These are phyloP conservation scores for Peromyscus eremicus DNA, from an alignment of 2,797 vertebrate species.

Conservation along the genomic window DNA sequence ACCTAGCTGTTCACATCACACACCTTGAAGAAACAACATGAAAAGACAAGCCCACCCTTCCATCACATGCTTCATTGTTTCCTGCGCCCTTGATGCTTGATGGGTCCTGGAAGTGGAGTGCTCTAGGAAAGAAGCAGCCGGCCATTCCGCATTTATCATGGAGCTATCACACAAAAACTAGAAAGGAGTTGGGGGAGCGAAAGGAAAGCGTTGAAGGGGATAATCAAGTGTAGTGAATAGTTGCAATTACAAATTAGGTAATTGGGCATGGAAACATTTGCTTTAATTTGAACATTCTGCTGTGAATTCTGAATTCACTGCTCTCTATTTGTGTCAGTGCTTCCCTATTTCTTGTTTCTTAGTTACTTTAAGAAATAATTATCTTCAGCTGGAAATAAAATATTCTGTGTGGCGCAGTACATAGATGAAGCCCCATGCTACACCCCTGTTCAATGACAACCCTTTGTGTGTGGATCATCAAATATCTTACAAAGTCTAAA, in stretches of 20 bases:
- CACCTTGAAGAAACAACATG: not conserved
- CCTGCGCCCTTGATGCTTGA: not conserved
- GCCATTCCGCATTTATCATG: not conserved
- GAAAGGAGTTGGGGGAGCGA: not conserved
- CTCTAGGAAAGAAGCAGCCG: not conserved
- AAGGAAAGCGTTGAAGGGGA: constrained; percentile 63
- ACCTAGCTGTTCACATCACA: not conserved
- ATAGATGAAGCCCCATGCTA: not conserved
- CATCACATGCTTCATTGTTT: not conserved
- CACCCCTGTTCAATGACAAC: not conserved
- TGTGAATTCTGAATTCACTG: constrained; percentile 61
- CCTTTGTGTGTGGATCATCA: constrained; percentile 35
- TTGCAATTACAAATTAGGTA: constrained; percentile 78
- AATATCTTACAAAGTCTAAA: constrained; percentile 24
- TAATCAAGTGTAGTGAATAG: constrained; percentile 74
- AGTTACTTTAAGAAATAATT: constrained; percentile 74
- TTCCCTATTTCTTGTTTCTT: constrained; percentile 49
- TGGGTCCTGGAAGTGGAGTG: not conserved
- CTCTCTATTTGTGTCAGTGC: constrained; percentile 55
- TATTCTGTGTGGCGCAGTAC: not conserved
- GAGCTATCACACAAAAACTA: constrained; percentile 11
- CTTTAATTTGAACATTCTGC: constrained; percentile 73
- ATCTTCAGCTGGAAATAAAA: constrained; percentile 73
- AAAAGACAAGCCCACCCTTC: not conserved
- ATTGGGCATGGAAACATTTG: constrained; percentile 70